A percentile compares a stretch with the other conserved stretches of the same genome.
phyloP scores from a whole-genome alignment of 2,797 vertebrate genomes.

The Megalops cyprinoides region DNA sequence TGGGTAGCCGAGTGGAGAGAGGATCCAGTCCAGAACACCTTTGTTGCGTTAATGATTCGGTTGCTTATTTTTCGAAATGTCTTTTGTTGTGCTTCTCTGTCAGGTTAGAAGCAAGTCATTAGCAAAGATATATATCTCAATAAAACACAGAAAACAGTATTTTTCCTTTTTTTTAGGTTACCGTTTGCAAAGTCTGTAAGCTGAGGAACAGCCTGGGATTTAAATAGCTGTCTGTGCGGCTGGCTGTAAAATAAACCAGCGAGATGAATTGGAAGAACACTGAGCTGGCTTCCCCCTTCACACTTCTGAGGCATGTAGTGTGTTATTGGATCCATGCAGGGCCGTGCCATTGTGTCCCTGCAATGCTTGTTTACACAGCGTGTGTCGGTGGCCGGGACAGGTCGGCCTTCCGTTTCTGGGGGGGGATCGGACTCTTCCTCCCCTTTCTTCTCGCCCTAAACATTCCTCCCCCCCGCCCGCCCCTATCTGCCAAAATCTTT shows the following conservation, averaged over 20 bases:
- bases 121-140: background rate
- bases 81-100: background rate
- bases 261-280: no score
- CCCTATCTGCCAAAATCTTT: background rate
- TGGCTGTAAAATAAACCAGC: no score
- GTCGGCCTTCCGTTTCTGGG: constrained; percentile 3
- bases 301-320: no score
- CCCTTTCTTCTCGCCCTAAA: background rate
- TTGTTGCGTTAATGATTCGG: background rate
- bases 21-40: background rate
- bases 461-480: background rate
- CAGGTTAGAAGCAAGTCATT: constrained; percentile 13
- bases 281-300: no score
- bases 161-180: no score
- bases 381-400: background rate
- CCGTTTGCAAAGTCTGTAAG: no score
- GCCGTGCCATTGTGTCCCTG: background rate
- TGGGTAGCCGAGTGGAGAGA: background rate
- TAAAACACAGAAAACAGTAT: background rate
- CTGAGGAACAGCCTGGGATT: no score
- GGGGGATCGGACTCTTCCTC: constrained; percentile 3
- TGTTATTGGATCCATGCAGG: background rate
- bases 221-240: no score
- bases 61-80: background rate
- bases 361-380: constrained; percentile 19